Percentiles rank a stretch among this genome's conserved stretches.
phyloP scores from a whole-genome alignment of 2,113 vertebrate genomes.

The Dolichallabes microphthalmus region DNA sequence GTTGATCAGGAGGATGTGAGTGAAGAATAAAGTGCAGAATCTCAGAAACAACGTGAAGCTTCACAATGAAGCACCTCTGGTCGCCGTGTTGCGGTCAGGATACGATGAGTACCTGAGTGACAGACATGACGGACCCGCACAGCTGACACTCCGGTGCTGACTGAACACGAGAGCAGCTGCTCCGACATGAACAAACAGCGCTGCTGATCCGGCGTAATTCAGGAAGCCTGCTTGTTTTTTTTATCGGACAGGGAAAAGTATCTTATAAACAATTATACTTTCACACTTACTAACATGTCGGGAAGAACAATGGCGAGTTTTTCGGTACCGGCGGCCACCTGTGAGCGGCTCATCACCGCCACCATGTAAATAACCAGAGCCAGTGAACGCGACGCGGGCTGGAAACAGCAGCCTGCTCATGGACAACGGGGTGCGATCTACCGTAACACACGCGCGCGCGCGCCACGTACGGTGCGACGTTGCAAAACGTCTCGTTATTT shows the following conservation, averaged over 20 bases:
- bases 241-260: neutral
- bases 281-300: constrained; percentile 4
- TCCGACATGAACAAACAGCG: neutral
- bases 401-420: neutral
- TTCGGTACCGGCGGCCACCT: constrained; percentile 33
- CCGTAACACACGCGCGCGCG: neutral
- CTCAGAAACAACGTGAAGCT: neutral
- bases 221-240: neutral
- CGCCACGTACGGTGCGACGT: neutral
- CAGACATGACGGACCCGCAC: neutral
- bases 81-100: neutral
- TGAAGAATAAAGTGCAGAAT: neutral
- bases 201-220: neutral
- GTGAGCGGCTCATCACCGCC: constrained; percentile 5
- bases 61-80: neutral
- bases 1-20: no score
- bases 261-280: neutral
- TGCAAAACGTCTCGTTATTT: neutral
- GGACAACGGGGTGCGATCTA: neutral
- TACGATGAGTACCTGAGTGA: neutral
- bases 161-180: neutral
- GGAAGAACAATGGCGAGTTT: neutral
- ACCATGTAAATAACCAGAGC: neutral
- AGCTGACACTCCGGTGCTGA: constrained; percentile 4
- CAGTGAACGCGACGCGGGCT: neutral